Conservation (phyloP, 1,140 invertebrate species). For the Drosophila mauritiana region DNA sequence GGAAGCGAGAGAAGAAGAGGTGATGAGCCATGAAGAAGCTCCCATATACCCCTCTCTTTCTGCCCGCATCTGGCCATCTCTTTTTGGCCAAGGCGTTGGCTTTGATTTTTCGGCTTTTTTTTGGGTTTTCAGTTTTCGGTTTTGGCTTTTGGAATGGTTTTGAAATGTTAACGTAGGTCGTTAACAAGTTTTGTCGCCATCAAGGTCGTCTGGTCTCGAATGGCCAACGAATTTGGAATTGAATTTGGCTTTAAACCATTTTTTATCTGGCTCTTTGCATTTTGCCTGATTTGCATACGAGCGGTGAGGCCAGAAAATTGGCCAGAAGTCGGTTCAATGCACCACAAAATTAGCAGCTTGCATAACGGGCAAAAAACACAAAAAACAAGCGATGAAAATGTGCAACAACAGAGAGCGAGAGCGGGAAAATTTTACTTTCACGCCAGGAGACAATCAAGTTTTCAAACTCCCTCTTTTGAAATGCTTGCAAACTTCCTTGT, state of each 20-base stretch:
- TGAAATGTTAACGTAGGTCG: slow-evolving; percentile 72
- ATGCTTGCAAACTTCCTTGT: slow-evolving; percentile 21
- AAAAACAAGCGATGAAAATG: slow-evolving; percentile 6
- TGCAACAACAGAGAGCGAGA: slow-evolving; percentile 11
- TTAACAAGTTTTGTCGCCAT: slow-evolving; percentile 64
- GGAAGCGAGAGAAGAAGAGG: slow-evolving; percentile 14
- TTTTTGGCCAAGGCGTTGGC: slow-evolving; percentile 34
- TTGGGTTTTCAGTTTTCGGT: slow-evolving; percentile 6
- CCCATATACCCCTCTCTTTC: not conserved
- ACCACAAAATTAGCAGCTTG: slow-evolving; percentile 59
- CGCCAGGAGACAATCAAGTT: slow-evolving; percentile 49
- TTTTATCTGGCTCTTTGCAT: not conserved
- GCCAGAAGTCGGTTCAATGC: slow-evolving; percentile 50
- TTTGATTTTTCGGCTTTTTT: slow-evolving; percentile 18
- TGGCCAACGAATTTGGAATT: slow-evolving; percentile 33
- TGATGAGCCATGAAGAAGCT: slow-evolving; percentile 27
- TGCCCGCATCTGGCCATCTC: not conserved
- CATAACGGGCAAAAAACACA: slow-evolving; percentile 22
- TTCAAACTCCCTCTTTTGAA: slow-evolving; percentile 1
- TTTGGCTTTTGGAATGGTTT: slow-evolving; percentile 39
- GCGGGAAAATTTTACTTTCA: slow-evolving; percentile 34
- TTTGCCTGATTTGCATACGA: slow-evolving; percentile 25
- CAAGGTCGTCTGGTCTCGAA: slow-evolving; percentile 36
- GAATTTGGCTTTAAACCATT: slow-evolving; percentile 7
- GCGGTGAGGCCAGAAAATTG: not conserved